These are phyloP conservation scores for Cyphomyrmex costatus DNA, from an alignment of 1,140 invertebrate species.

Conservation along the genomic window DNA sequence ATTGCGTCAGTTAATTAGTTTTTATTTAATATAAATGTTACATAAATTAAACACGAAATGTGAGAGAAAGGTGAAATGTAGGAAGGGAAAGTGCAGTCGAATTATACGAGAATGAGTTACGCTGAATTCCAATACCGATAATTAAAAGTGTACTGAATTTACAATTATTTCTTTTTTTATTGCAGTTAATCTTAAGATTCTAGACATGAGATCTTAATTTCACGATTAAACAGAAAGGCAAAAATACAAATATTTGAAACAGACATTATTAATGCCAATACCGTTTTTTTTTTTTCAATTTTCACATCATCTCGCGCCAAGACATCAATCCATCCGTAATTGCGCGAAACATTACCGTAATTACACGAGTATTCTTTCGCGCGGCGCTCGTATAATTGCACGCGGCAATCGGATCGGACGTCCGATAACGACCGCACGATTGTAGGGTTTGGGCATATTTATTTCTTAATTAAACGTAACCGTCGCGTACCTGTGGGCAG, in stretches of 20 bases:
- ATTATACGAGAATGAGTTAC: constrained; percentile 21
- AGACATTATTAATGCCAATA: neutral
- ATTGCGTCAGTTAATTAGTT: neutral
- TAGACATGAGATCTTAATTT: neutral
- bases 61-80: constrained; percentile 40
- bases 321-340: constrained; percentile 9
- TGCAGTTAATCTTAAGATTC: neutral
- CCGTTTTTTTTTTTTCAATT: constrained; percentile 2
- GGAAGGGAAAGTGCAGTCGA: constrained; percentile 23
- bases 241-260: neutral
- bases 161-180: neutral
- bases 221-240: neutral
- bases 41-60: constrained; percentile 36
- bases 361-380: constrained; percentile 3
- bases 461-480: constrained; percentile 30
- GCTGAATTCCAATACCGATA: constrained; percentile 4
- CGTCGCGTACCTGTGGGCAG: constrained; percentile 80
- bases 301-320: neutral
- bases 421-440: neutral
- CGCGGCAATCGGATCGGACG: neutral
- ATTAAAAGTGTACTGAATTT: neutral
- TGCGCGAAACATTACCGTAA: constrained; percentile 11
- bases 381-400: neutral
- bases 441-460: constrained; percentile 1
- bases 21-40: neutral